Conservation (phyloP, 2,113 vertebrate species). For the Hyaena hyaena region DNA sequence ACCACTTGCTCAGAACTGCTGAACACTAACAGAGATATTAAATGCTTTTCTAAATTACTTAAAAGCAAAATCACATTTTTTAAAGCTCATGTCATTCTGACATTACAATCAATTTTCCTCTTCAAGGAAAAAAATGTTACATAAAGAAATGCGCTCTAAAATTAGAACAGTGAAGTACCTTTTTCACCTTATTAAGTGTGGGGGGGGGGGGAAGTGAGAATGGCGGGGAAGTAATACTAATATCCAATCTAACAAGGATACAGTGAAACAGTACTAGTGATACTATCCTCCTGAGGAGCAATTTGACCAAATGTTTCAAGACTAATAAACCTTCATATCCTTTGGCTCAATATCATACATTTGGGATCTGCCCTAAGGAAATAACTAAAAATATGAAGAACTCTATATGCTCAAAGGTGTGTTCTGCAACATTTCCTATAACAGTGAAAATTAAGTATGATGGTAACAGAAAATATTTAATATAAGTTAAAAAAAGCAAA, state of each 20-base stretch:
- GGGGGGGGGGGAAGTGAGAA: not conserved
- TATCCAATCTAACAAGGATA: conserved; percentile 39
- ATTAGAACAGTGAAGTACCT: conserved; percentile 53
- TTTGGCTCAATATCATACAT: not conserved
- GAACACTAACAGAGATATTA: not conserved
- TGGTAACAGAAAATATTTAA: conserved; percentile 12
- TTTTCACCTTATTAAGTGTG: conserved; percentile 10
- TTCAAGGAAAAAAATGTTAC: conserved; percentile 50
- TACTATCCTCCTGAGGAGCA: conserved; percentile 14
- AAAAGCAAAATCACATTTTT: conserved; percentile 55
- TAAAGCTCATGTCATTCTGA: conserved; percentile 56
- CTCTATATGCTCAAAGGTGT: not conserved
- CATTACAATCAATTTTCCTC: conserved; percentile 52
- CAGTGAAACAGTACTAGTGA: not conserved
- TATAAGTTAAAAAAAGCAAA: not conserved
- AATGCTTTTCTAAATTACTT: conserved; percentile 55
- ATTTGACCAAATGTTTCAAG: conserved; percentile 42
- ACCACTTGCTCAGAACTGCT: not conserved
- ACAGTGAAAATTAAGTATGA: conserved; percentile 47
- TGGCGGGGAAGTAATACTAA: not conserved
- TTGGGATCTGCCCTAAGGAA: conserved; percentile 15
- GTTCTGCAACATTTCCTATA: conserved; percentile 32
- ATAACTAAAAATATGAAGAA: conserved; percentile 19
- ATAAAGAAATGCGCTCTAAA: conserved; percentile 43
- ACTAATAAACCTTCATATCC: not conserved